These are phyloP conservation scores for Botia kubotai DNA, from an alignment of 2,797 vertebrate genomes.

Conservation along the genomic window DNA sequence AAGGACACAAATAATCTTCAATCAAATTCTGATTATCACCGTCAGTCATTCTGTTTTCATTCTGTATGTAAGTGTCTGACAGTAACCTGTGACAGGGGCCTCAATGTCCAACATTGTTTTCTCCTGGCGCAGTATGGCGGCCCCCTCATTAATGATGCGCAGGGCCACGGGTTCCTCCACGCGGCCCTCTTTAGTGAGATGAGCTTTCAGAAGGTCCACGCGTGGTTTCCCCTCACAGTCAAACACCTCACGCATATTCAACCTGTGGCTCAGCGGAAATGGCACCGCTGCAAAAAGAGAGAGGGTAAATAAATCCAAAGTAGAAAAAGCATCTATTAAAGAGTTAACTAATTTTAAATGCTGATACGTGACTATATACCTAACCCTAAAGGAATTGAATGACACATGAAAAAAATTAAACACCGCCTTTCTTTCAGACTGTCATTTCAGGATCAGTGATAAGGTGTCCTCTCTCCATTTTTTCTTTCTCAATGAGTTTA, in stretches of 20 bases:
- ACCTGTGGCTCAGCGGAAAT: slow-evolving; percentile 85
- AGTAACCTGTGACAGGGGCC: slow-evolving; percentile 83
- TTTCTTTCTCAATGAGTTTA: too few relatives aligned
- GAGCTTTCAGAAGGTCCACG: slow-evolving; percentile 84
- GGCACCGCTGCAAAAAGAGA: slow-evolving; percentile 75
- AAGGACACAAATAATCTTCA: neutral
- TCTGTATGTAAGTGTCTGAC: neutral
- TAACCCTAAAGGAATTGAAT: too few relatives aligned
- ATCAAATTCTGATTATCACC: neutral
- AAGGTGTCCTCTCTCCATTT: too few relatives aligned
- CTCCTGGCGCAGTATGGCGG: slow-evolving; percentile 83
- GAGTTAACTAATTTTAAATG: too few relatives aligned
- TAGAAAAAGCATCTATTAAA: neutral
- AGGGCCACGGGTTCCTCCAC: slow-evolving; percentile 83
- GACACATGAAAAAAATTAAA: too few relatives aligned
- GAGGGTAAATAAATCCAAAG: slow-evolving; percentile 1
- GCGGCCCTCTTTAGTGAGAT: slow-evolving; percentile 85
- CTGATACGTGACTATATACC: too few relatives aligned
- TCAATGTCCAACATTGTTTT: slow-evolving; percentile 87
- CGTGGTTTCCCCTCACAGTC: slow-evolving; percentile 83
- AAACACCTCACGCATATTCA: slow-evolving; percentile 86
- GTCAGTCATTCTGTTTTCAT: too few relatives aligned
- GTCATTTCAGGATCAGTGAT: too few relatives aligned
- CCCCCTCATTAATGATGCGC: slow-evolving; percentile 84
- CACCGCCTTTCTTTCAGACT: too few relatives aligned